phyloP scores from a whole-genome alignment of 2,113 vertebrate species.

The Dunckerocampus dactyliophorus region DNA sequence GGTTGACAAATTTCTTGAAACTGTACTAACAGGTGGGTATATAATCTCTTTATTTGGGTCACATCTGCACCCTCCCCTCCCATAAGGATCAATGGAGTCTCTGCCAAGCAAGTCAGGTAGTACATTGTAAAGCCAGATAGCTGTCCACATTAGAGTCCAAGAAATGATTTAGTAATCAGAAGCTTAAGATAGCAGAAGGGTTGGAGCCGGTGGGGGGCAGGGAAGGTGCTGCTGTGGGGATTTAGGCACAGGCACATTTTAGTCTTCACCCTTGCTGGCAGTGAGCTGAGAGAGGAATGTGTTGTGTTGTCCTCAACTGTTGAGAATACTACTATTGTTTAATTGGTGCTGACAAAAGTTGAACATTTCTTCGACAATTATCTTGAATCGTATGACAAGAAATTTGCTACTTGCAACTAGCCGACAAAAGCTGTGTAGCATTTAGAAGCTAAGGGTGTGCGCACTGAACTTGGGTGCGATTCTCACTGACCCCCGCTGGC shows the following conservation, averaged over 20 bases:
- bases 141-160: constrained; percentile 51
- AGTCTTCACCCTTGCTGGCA: constrained; percentile 10
- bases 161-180: constrained; percentile 61
- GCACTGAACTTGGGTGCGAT: no score
- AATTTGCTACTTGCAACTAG: not conserved
- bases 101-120: constrained; percentile 30
- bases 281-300: constrained; percentile 1
- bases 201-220: constrained; percentile 27
- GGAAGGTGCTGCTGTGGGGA: constrained; percentile 20
- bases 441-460: not conserved
- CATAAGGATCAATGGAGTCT: constrained; percentile 37
- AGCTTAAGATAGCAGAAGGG: constrained; percentile 70
- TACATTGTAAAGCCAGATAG: constrained; percentile 30
- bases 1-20: constrained; percentile 19
- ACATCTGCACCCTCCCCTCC: constrained; percentile 35
- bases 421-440: not conserved
- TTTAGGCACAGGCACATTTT: constrained; percentile 39
- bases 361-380: not conserved
- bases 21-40: constrained; percentile 36
- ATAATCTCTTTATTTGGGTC: constrained; percentile 53
- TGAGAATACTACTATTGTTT: constrained; percentile 10
- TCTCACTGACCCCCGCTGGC: no score
- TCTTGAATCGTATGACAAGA: not conserved
- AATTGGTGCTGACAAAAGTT: not conserved
- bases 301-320: constrained; percentile 14